Conservation (phyloP, 1,140 invertebrate genomes). For the Diploscapter pachys region DNA sequence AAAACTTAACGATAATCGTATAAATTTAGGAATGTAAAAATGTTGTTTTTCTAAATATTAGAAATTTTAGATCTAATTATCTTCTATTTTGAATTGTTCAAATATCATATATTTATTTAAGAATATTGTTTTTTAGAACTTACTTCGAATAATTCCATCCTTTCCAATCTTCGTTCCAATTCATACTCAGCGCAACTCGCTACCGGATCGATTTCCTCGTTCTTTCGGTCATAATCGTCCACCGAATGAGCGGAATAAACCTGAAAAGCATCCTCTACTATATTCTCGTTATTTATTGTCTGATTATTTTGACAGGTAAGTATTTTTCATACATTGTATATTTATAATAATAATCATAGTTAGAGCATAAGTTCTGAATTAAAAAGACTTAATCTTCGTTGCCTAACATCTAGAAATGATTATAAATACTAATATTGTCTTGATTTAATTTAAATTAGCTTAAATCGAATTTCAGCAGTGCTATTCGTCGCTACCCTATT, state of each 20-base stretch:
- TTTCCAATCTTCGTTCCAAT: constrained; percentile 94
- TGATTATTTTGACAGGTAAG: constrained; percentile 15
- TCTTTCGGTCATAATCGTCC: constrained; percentile 91
- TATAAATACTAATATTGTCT: no score
- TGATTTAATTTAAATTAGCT: no score
- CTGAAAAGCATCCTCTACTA: constrained; percentile 60
- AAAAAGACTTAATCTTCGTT: neutral
- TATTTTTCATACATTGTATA: constrained; percentile 19
- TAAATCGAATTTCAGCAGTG: no score
- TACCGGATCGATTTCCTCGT: constrained; percentile 98
- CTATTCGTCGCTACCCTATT: no score
- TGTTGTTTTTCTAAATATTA: no score
- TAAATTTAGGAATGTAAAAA: no score
- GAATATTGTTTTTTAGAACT: constrained; percentile 47
- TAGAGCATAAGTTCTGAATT: constrained; percentile 11
- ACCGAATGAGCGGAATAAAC: constrained; percentile 97
- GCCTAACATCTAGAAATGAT: no score
- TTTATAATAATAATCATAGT: neutral
- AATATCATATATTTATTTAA: no score
- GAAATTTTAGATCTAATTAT: no score
- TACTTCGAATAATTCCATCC: constrained; percentile 95
- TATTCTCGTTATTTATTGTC: constrained; percentile 4
- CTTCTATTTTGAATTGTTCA: no score
- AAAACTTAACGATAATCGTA: no score
- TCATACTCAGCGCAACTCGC: constrained; percentile 97